Percentiles rank a stretch among this genome's conserved stretches.
These are phyloP conservation scores for Ploceus nigricollis DNA, from an alignment of 2,113 vertebrate species.

Conservation along the genomic window DNA sequence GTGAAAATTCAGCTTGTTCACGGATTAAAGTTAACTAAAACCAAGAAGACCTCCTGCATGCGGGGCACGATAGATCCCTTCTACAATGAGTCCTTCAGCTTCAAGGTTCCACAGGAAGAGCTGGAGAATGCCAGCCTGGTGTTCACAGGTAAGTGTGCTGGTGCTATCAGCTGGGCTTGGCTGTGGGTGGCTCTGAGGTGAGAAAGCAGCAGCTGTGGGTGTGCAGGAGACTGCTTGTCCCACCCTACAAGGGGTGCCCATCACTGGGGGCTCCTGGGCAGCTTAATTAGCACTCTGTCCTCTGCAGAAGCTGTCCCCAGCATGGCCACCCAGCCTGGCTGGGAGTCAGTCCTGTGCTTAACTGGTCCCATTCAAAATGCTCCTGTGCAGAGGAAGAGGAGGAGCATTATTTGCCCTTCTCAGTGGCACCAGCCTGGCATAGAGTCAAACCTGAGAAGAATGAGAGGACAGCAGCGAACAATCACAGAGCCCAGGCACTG, in stretches of 20 bases:
- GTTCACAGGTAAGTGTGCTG: slow-evolving; percentile 79
- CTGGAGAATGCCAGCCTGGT: slow-evolving; percentile 87
- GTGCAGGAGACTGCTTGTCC: neutral
- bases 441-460: neutral
- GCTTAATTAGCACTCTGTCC: neutral
- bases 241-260: no score
- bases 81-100: slow-evolving; percentile 91
- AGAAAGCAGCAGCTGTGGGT: neutral
- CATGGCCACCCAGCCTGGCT: neutral
- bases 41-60: slow-evolving; percentile 89
- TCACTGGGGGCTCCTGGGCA: rapidly evolving
- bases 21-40: slow-evolving; percentile 86
- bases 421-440: neutral
- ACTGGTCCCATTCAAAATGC: neutral
- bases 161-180: neutral
- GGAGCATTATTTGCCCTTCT: neutral
- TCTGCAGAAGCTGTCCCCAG: neutral
- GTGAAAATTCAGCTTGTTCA: slow-evolving; percentile 89
- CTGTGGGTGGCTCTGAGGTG: no score
- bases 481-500: neutral
- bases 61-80: slow-evolving; percentile 87
- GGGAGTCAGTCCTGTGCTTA: neutral
- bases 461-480: neutral
- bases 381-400: neutral
- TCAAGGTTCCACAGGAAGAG: slow-evolving; percentile 86